phyloP scores from a whole-genome alignment of 2,113 vertebrate genomes.

The Lipotes vexillifer region DNA sequence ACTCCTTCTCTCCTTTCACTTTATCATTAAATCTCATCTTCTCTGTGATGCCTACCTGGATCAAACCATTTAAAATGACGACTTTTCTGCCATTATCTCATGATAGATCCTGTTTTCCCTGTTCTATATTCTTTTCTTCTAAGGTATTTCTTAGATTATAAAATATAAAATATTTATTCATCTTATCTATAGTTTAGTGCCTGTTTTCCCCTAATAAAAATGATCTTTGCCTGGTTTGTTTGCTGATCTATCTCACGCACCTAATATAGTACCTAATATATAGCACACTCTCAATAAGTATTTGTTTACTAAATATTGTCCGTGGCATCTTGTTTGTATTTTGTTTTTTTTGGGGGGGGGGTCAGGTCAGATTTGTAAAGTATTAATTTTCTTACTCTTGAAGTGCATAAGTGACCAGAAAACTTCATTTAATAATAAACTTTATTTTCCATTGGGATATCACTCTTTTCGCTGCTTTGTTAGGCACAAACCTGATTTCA shows the following conservation, averaged over 20 bases:
- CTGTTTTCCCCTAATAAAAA: not conserved
- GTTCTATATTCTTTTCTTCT: not conserved
- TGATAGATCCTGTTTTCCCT: not conserved
- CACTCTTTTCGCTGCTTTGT: not conserved
- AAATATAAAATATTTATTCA: not conserved
- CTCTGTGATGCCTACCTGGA: not conserved
- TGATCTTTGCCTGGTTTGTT: not conserved
- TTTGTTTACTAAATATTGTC: not conserved
- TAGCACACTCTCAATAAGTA: not conserved
- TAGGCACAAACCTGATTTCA: not conserved
- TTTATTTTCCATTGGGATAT: not conserved
- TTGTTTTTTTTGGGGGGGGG: no score
- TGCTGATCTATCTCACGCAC: not conserved
- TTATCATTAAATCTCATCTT: not conserved
- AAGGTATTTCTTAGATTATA: not conserved
- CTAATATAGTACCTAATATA: not conserved
- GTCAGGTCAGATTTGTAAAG: not conserved
- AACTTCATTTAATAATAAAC: not conserved
- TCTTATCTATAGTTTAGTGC: not conserved
- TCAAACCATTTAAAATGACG: not conserved
- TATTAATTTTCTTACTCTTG: not conserved
- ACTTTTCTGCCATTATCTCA: not conserved
- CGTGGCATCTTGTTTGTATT: not conserved
- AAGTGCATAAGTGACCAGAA: not conserved
- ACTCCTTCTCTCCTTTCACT: not conserved